Base-by-base conservation (phyloP, 2,888 invertebrate species). In the Ferdinandea cuprea region DNA sequence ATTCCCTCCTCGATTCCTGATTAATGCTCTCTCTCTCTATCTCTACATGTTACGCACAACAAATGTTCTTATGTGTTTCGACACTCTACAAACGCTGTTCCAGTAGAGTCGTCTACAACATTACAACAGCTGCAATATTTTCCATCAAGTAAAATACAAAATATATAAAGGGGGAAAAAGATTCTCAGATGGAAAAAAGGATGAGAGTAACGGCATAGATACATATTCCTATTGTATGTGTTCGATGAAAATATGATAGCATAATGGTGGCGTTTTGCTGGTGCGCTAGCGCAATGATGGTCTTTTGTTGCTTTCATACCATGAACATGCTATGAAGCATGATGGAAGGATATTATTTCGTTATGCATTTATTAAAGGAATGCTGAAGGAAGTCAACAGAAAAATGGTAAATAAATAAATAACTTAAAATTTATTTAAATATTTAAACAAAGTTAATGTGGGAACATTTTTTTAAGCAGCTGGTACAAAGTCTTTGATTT, bases 41-140 rank as follows among this genome's bases (percentile, higher is more conserved):
- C n/a, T n/a, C n/a, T 46, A 44, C 59, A 37, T 48, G 50, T 54
- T 59, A 56, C 52, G 58, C 17, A 69, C 42, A 69, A 69, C 40
- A 76, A 72, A 77, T 83, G 61, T 48, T 72, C 54, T 71, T 71
- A 66, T 77, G 58, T 59, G 48, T 76, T n/a, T 54, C 72, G 61
- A 72, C 66, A 78, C 66, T 59, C 72, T 58, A n/a, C n/a, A 59
- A 19, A 52, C 8, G 46, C 46, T 54, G 68, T 46, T 69, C 50
- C 28, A 59, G 56, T 52, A 71, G 61, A 83, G n/a, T n/a, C n/a
- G n/a, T n/a, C n/a, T n/a, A n/a, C n/a, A n/a, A n/a, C 61, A 83
- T 83, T 72, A 83, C 72, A 83, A 78, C 83, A 83, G 83, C 83
- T 83, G 83, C 83, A 83, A n/a, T 42, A 30, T 42, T 83, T 77